Base-by-base conservation (phyloP, 2,888 invertebrate species). In the Physocephala rufipes region DNA sequence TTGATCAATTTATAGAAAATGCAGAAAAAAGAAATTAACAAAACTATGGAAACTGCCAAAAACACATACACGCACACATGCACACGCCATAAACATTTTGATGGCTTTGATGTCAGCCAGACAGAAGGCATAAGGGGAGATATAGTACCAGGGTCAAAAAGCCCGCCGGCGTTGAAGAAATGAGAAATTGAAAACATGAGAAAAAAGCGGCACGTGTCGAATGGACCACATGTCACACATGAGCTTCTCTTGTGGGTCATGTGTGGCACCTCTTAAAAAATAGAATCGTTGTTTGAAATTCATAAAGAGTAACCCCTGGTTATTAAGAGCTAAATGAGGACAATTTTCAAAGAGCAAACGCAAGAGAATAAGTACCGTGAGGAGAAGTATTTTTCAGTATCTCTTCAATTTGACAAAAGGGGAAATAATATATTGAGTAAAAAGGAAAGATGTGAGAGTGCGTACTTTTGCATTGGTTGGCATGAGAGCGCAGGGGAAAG, bases 21-120 rank as follows among this genome's bases (percentile, higher is more conserved):
- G 71, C 70, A 71, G 72, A 15, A 55, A 47, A 71, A 58, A 43
- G 15, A 65, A 73, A 67, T 30, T 73, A 71, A 73, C 72, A 73
- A 19, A 68, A 70, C 55, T 72, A 73, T 68, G 5, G 36, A 58
- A 19, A 30, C 45, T 43, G 47, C 13, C n/a, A 26, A 9, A 69
- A 43, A 53, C 9, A 59, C 19, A 61, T 21, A 16, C 5, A 28
- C 28, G 30, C 16, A 26, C 28, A 19, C 36, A 70, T 16, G 26
- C 28, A 49, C 47, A 59, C 21, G 26, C 21, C 15, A 71, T 61
- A 67, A 13, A 9, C 30, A 28, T 5, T 2, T 7, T 49, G 36
- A 9, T 28, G n/a, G 19, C 65, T 62, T 62, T 62, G 62, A 62
- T 30, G 66, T 26, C 7, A 24, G 43, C 43, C 30, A 36, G 36